Percentiles rank a stretch among this genome's conserved stretches.
Conservation (phyloP, 2,888 invertebrate genomes). For the Lycocerus yunnanus region DNA sequence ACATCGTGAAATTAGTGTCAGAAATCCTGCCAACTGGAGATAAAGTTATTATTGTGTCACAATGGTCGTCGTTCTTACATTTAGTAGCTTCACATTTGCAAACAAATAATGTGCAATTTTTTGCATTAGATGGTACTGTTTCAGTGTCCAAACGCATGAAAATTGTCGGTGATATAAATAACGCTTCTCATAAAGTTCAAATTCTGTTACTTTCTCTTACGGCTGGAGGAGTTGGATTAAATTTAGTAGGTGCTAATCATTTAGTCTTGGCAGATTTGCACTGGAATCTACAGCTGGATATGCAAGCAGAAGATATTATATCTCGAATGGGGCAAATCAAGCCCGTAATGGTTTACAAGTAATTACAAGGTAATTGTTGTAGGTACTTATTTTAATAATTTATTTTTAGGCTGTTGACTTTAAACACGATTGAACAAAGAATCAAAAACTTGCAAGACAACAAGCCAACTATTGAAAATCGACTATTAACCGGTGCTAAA, state of each 20-base stretch:
- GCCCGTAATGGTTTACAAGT: constrained; percentile 83
- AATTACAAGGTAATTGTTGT: constrained; percentile 39
- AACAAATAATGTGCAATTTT: constrained; percentile 59
- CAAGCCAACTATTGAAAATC: constrained; percentile 78
- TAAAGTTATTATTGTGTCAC: constrained; percentile 87
- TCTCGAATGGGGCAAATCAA: constrained; percentile 89
- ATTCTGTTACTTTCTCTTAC: constrained; percentile 84
- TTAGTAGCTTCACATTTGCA: constrained; percentile 71
- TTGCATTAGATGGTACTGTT: constrained; percentile 77
- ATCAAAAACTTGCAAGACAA: constrained; percentile 79
- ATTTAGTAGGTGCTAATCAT: constrained; percentile 91
- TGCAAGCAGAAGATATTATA: constrained; percentile 92
- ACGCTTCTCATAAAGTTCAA: constrained; percentile 60
- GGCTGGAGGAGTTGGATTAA: constrained; percentile 94
- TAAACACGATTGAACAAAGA: constrained; percentile 86
- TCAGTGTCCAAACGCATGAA: constrained; percentile 72
- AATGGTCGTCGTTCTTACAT: constrained; percentile 85
- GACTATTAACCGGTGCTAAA: constrained; percentile 74
- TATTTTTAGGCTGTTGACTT: constrained; percentile 72
- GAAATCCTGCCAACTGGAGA: constrained; percentile 62
- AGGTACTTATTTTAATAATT: not conserved
- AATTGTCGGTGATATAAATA: constrained; percentile 74
- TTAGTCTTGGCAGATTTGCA: constrained; percentile 89
- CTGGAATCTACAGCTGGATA: constrained; percentile 97
- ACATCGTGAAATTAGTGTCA: constrained; percentile 62